Evolutionary conservation across 64 coral and sea anemone genomes (phyloP).

Genomic region (Acropora tenuis): DNA sequence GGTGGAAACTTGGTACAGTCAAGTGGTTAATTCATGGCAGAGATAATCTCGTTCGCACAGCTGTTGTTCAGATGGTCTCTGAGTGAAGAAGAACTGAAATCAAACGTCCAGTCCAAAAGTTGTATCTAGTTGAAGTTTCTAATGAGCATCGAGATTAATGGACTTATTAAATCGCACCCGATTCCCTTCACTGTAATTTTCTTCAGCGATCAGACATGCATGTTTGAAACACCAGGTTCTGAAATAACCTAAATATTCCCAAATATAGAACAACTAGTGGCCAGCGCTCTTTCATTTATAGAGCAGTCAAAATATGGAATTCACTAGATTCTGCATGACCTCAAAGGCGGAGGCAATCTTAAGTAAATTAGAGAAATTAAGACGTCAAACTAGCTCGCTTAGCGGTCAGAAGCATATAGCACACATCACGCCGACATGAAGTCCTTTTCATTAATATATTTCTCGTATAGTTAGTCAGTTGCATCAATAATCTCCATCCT

Average conservation of each 20-base stretch:
- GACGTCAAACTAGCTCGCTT: background rate
- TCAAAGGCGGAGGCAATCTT: background rate
- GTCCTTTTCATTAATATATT: background rate
- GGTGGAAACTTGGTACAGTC: too few species aligned
- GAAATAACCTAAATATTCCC: background rate
- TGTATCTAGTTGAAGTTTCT: too few species aligned
- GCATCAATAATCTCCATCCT: background rate
- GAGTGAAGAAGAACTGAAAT: too few species aligned
- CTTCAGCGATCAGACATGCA: background rate
- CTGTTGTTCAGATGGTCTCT: too few species aligned
- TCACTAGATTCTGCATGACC: background rate
- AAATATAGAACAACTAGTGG: background rate
- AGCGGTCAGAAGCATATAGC: background rate
- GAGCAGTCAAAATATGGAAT: conserved; percentile 9
- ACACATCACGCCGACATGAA: background rate
- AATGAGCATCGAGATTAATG: too few species aligned
- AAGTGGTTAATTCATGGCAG: too few species aligned
- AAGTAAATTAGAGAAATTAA: background rate
- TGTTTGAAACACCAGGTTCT: background rate
- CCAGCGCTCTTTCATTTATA: background rate
- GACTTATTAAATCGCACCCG: background rate
- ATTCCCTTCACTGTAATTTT: background rate
- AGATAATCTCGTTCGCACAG: too few species aligned
- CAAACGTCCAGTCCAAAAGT: too few species aligned
- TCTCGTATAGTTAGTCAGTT: background rate